Percentiles rank a stretch among this genome's conserved stretches.
phyloP scores from a whole-genome alignment of 2,797 vertebrate genomes.

The Pristis pectinata region DNA sequence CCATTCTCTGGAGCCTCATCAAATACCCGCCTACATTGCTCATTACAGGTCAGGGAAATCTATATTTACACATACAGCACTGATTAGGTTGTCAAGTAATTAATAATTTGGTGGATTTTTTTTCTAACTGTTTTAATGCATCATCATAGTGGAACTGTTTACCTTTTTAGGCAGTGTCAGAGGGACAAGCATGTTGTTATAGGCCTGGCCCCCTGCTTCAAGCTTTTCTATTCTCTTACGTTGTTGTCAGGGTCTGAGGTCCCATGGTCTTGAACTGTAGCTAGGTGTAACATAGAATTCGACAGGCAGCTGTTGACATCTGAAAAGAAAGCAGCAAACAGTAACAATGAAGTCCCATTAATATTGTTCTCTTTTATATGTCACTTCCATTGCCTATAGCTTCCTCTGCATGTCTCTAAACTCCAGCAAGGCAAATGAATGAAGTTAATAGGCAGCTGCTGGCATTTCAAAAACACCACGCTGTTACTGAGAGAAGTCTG shows the following conservation, averaged over 20 bases:
- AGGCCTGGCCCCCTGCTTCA: not conserved
- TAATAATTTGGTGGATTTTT: not conserved
- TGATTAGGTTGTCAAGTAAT: conserved; percentile 7
- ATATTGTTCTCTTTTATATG: not conserved
- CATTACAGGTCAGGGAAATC: not conserved
- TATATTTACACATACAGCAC: not conserved
- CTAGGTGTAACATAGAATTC: not conserved
- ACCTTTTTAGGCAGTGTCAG: not conserved
- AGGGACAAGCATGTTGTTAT: not conserved
- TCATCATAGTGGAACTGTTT: not conserved
- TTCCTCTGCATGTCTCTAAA: not conserved
- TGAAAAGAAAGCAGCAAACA: not conserved
- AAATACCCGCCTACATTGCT: not conserved
- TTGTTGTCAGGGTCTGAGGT: not conserved
- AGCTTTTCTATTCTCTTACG: not conserved
- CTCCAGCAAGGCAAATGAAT: conserved; percentile 11
- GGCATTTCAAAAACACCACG: not conserved
- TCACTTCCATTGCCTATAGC: not conserved
- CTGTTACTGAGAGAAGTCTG: not conserved
- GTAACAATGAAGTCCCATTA: not conserved
- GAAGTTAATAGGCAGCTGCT: not conserved
- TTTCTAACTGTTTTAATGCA: not conserved
- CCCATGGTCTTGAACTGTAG: not conserved
- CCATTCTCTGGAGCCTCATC: not conserved
- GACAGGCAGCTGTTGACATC: not conserved